Conservation (phyloP, 1,140 invertebrate genomes). For the Penaeus indicus region DNA sequence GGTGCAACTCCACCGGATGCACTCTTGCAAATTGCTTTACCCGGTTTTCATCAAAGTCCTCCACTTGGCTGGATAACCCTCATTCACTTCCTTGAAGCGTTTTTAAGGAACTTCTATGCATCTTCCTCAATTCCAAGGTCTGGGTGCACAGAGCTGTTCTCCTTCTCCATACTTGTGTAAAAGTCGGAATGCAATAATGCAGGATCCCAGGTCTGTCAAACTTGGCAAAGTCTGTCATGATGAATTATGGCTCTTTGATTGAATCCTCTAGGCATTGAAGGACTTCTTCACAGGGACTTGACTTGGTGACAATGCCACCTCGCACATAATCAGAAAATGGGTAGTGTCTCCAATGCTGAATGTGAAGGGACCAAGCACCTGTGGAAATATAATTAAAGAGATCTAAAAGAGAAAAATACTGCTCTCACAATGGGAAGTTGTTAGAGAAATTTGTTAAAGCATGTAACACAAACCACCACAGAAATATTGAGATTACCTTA, state of each 20-base stretch:
- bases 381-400: background rate
- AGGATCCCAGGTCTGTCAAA: slow-evolving; percentile 92
- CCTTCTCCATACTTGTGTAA: slow-evolving; percentile 81
- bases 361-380: slow-evolving; percentile 92
- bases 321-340: slow-evolving; percentile 72
- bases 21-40: slow-evolving; percentile 84
- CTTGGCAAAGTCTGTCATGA: slow-evolving; percentile 95
- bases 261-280: slow-evolving; percentile 87
- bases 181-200: slow-evolving; percentile 89
- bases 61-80: slow-evolving; percentile 75
- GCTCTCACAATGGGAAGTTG: background rate
- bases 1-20: slow-evolving; percentile 88
- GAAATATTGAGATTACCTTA: slow-evolving; percentile 73
- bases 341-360: slow-evolving; percentile 97
- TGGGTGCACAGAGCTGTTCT: slow-evolving; percentile 77
- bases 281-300: slow-evolving; percentile 91
- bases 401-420: background rate
- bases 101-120: slow-evolving; percentile 81
- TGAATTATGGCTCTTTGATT: slow-evolving; percentile 84
- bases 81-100: slow-evolving; percentile 77
- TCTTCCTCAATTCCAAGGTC: slow-evolving; percentile 86
- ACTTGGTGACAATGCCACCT: slow-evolving; percentile 96
- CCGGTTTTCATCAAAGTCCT: slow-evolving; percentile 82
- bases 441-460: background rate
- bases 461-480: background rate